Base-by-base conservation (phyloP, 2,888 invertebrate genomes). In the Ornithoptera priamus region DNA sequence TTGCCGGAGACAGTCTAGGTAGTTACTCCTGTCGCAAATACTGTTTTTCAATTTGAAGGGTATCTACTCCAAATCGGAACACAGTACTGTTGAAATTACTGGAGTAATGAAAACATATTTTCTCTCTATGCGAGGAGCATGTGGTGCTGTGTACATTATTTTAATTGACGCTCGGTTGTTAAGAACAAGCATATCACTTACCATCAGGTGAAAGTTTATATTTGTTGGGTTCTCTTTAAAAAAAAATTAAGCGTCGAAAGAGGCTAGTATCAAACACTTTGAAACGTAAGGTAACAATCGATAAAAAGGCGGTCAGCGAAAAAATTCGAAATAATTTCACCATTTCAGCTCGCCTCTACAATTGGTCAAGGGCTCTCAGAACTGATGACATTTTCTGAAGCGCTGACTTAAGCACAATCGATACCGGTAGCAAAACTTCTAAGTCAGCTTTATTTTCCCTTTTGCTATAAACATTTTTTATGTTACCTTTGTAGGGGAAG, bases 361-460 rank as follows among this genome's bases (percentile, higher is more conserved):
- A 67, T 62, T 53, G 68, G 68, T 64, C 60, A 65, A 69, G 68
- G 60, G 64, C 66, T 58, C 63, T 70, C 18, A 72, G 62, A 22
- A 77, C 20, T 50, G 42, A 53, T 63, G 42, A 58, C 62, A 60
- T 60, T 67, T 61, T 36, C 42, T 50, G 56, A 65, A 64, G 60
- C 36, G 68, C 64, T 60, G 60, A 69, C 63, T 64, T 56, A 60
- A 64, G 53, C 64, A 64, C 68, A 68, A 68, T 64, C 64, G 36
- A 53, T 36, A 36, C 50, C 59, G 39, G 18, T 18, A 53, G 62
- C 22, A 56, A 36, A 64, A 20, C 46, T 50, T 63, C 81, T 50
- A 30, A 63, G 59, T 68, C 59, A 39, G 53, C 67, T 67, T 62
- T 59, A 64, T 53, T 68, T 53, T 12, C 24, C 30, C 36, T 63